phyloP scores from a whole-genome alignment of 2,797 vertebrate genomes.

The Helarctos malayanus region DNA sequence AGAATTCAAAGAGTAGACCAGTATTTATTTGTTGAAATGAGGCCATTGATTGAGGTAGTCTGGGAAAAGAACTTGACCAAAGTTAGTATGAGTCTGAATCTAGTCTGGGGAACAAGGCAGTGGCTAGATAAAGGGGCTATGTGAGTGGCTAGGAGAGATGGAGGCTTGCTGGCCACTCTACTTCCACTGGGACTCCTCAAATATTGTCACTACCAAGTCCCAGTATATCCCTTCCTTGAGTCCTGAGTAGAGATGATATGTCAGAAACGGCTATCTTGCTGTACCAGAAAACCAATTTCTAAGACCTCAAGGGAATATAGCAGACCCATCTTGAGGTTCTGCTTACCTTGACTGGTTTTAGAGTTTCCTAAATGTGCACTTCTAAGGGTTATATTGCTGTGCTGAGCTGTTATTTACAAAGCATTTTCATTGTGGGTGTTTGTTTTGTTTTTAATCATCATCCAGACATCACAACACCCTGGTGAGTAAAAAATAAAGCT shows the following conservation, averaged over 20 bases:
- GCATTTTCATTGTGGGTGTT: slow-evolving; percentile 55
- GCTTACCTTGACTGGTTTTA: slow-evolving; percentile 13
- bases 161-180: accelerated
- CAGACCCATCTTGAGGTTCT: slow-evolving; percentile 4
- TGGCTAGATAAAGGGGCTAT: not conserved
- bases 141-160: accelerated
- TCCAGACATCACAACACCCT: slow-evolving; percentile 69
- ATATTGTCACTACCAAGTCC: not conserved
- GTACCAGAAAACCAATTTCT: not conserved
- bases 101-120: not conserved
- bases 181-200: accelerated
- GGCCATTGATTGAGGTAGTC: not conserved
- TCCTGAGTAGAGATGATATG: not conserved
- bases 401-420: slow-evolving; percentile 72
- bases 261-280: not conserved
- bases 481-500: slow-evolving; percentile 60
- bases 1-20: not conserved
- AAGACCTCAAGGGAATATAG: not conserved
- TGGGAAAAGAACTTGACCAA: not conserved
- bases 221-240: not conserved
- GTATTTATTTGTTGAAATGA: not conserved
- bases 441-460: slow-evolving; percentile 76
- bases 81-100: not conserved
- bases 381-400: slow-evolving; percentile 22
- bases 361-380: not conserved